Conservation (phyloP, 1,140 invertebrate genomes). For the Drosophila littoralis region DNA sequence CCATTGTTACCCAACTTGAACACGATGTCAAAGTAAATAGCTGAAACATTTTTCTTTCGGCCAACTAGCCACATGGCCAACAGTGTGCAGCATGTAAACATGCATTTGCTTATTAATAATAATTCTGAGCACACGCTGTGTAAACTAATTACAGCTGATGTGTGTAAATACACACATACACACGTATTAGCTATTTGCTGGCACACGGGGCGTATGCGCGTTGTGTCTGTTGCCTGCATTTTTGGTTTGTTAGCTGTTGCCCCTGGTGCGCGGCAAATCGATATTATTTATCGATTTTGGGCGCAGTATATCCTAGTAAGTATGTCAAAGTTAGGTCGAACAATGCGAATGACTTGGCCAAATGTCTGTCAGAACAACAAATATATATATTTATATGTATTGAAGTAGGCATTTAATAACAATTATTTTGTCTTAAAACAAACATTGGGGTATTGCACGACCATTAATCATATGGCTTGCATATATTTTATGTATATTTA, state of each 20-base stretch:
- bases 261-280: conserved; percentile 53
- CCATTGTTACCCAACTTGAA: neutral
- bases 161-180: conserved; percentile 52
- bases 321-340: conserved; percentile 75
- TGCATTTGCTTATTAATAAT: conserved; percentile 68
- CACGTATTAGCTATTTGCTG: conserved; percentile 12
- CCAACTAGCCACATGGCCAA: conserved; percentile 3
- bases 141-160: conserved; percentile 70
- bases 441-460: conserved; percentile 21
- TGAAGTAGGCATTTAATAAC: conserved; percentile 60
- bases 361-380: neutral
- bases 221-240: conserved; percentile 36
- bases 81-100: conserved; percentile 38
- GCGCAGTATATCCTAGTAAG: conserved; percentile 36
- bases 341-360: conserved; percentile 63
- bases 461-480: conserved; percentile 64
- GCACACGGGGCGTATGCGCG: conserved; percentile 52
- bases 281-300: conserved; percentile 70
- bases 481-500: conserved; percentile 7
- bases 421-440: conserved; percentile 55
- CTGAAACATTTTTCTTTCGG: conserved; percentile 10
- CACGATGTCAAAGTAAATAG: conserved; percentile 1
- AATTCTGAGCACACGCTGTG: conserved; percentile 35
- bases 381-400: neutral
- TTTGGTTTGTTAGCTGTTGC: conserved; percentile 34